phyloP scores from a whole-genome alignment of 2,888 invertebrate species.

The Antheraea yamamai region DNA sequence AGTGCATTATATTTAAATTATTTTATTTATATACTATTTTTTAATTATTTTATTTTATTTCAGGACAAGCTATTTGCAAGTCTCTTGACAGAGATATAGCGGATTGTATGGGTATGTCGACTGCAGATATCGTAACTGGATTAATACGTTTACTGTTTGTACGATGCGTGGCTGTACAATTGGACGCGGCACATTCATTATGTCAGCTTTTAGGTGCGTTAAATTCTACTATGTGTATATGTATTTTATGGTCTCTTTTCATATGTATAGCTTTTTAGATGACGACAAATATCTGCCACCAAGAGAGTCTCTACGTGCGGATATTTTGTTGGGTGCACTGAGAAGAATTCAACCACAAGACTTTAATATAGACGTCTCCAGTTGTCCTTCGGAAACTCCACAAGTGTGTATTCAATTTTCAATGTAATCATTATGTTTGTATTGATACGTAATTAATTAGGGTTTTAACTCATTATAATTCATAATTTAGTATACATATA shows the following conservation, averaged over 20 bases:
- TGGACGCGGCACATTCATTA: constrained; percentile 68
- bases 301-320: constrained; percentile 63
- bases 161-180: constrained; percentile 65
- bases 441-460: background rate
- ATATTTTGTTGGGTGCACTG: constrained; percentile 65
- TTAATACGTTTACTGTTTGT: constrained; percentile 68
- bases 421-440: background rate
- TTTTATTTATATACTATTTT: background rate
- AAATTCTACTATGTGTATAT: background rate
- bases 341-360: constrained; percentile 60
- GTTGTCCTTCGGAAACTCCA: constrained; percentile 53
- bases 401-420: constrained; percentile 46
- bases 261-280: constrained; percentile 46
- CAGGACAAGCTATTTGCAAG: constrained; percentile 83
- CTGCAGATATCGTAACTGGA: constrained; percentile 72
- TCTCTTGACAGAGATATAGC: constrained; percentile 85
- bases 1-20: background rate
- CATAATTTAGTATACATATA: too few species aligned
- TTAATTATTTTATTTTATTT: background rate
- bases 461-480: background rate
- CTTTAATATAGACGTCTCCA: constrained; percentile 64
- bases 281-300: constrained; percentile 71
- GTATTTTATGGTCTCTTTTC: constrained; percentile 2
- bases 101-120: constrained; percentile 80
- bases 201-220: constrained; percentile 58